Percentiles rank a stretch among this genome's conserved stretches.
phyloP scores from a whole-genome alignment of 2,888 invertebrate species.

The Oscheius sp. region DNA sequence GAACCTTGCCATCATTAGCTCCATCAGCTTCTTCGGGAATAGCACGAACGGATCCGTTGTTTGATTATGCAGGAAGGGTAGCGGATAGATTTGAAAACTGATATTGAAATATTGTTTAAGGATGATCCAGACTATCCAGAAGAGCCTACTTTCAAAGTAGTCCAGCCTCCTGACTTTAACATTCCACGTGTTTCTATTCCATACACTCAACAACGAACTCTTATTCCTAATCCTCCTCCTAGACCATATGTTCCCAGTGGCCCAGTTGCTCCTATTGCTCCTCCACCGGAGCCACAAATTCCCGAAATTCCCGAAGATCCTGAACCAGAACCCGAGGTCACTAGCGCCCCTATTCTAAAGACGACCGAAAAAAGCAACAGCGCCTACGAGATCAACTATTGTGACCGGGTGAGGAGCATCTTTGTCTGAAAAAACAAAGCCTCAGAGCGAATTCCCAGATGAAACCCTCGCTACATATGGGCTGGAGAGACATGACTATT shows the following conservation, averaged over 20 bases:
- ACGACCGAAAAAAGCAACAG: conserved; percentile 39
- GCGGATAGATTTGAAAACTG: not conserved
- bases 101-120: not conserved
- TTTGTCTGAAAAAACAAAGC: not conserved
- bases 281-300: not conserved
- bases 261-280: not conserved
- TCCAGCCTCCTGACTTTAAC: conserved; percentile 24
- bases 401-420: conserved; percentile 40
- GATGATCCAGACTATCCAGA: conserved; percentile 18
- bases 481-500: conserved; percentile 63
- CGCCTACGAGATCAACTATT: conserved; percentile 63
- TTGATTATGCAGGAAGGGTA: conserved; percentile 11
- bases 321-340: not conserved
- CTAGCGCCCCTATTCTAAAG: not conserved
- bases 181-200: conserved; percentile 17
- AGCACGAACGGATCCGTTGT: not conserved
- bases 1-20: conserved; percentile 5
- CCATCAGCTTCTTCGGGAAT: conserved; percentile 19
- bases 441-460: conserved; percentile 52
- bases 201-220: not conserved
- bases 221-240: not conserved
- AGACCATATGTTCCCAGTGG: not conserved
- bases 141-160: conserved; percentile 25
- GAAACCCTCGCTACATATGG: conserved; percentile 50
- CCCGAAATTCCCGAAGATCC: conserved; percentile 14